Evolutionary conservation across 2,888 invertebrate genomes (phyloP).

Genomic region (Agrilus mali): DNA sequence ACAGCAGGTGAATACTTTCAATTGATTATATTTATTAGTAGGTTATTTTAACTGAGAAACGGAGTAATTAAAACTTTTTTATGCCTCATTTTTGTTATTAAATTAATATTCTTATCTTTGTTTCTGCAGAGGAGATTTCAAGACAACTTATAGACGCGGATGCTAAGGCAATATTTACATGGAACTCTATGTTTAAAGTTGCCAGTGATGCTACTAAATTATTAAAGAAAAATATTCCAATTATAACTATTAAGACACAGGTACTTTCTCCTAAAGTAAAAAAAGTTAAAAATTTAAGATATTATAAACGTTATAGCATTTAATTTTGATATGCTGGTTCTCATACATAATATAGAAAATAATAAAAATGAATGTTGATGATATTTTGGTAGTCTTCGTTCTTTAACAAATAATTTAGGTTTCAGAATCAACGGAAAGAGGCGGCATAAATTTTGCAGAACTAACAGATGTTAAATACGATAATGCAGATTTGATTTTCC

Average conservation of each 20-base stretch:
- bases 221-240: constrained; percentile 34
- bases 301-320: too few species aligned
- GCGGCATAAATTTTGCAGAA: constrained; percentile 48
- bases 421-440: constrained; percentile 38
- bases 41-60: too few species aligned
- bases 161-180: constrained; percentile 49
- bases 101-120: not conserved
- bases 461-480: constrained; percentile 38
- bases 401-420: constrained; percentile 19
- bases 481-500: constrained; percentile 37
- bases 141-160: constrained; percentile 46
- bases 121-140: constrained; percentile 53
- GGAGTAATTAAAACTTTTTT: too few species aligned
- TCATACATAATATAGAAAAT: too few species aligned
- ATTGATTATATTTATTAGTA: too few species aligned
- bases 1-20: too few species aligned
- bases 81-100: too few species aligned
- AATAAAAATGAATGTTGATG: too few species aligned
- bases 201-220: constrained; percentile 36
- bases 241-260: constrained; percentile 39
- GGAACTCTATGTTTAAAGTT: constrained; percentile 38
- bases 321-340: too few species aligned
- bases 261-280: constrained; percentile 7
- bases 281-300: too few species aligned
- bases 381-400: not conserved